phyloP scores from a whole-genome alignment of 2,113 vertebrate genomes.

The Raja brachyura region DNA sequence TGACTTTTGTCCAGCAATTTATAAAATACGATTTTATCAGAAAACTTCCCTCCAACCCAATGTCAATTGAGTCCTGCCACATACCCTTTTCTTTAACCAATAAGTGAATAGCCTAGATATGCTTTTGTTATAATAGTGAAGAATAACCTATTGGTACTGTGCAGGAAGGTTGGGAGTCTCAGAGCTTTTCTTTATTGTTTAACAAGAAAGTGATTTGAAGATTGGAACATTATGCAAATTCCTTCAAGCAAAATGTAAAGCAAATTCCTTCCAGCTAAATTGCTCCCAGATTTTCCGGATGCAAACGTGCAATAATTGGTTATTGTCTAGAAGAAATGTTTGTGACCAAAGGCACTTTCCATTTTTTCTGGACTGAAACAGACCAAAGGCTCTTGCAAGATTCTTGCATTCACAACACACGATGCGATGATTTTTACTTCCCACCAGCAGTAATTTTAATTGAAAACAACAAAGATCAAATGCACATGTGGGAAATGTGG shows the following conservation, averaged over 20 bases:
- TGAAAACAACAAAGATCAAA: constrained; percentile 37
- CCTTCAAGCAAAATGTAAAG: constrained; percentile 12
- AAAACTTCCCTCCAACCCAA: not conserved
- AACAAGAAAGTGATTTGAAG: constrained; percentile 15
- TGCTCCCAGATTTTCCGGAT: constrained; percentile 18
- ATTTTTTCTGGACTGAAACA: not conserved
- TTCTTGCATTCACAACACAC: not conserved
- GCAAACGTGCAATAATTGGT: not conserved
- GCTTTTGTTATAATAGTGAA: not conserved
- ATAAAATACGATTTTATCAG: not conserved
- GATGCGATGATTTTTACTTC: not conserved
- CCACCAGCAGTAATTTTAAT: constrained; percentile 30
- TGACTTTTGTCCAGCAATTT: not conserved
- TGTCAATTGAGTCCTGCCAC: not conserved
- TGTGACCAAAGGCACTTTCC: not conserved
- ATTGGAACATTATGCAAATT: not conserved
- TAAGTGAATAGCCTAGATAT: not conserved
- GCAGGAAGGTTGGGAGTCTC: not conserved
- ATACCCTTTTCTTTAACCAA: not conserved
- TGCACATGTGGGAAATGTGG: constrained; percentile 14
- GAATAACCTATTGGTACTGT: not conserved
- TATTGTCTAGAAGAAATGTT: not conserved
- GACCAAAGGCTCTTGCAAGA: not conserved
- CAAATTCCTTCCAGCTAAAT: not conserved
- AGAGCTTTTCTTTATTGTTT: not conserved